A percentile compares a stretch with the other conserved stretches of the same genome.
Evolutionary conservation across 2,113 vertebrate species (phyloP).

Genomic region (Cyphomyrus discorhynchus): DNA sequence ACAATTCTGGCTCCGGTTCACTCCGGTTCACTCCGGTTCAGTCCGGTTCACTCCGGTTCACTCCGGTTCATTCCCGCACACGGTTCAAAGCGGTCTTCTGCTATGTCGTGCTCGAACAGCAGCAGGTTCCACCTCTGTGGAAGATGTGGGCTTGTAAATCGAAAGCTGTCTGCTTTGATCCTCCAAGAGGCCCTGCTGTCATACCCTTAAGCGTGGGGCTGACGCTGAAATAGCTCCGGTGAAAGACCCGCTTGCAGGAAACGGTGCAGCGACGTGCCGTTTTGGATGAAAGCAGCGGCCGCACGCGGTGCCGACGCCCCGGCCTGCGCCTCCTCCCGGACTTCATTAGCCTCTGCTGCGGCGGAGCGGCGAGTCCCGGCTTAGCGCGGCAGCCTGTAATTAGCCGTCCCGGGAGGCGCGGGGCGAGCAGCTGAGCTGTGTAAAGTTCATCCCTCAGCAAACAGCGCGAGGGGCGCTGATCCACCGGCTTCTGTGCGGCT

Average conservation of each 20-base stretch:
- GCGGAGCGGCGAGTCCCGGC: neutral
- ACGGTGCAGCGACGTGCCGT: neutral
- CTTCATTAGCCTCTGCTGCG: conserved; percentile 23
- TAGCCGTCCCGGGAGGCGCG: neutral
- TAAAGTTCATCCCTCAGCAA: conserved; percentile 32
- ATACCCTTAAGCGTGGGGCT: neutral
- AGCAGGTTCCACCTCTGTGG: neutral
- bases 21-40: neutral
- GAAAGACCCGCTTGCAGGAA: neutral
- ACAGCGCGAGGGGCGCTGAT: conserved; percentile 6
- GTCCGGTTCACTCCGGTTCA: neutral
- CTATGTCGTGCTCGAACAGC: neutral
- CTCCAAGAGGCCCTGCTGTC: neutral
- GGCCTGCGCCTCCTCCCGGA: conserved; percentile 17
- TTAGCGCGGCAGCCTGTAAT: conserved; percentile 21
- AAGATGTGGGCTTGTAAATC: neutral
- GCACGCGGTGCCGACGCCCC: neutral
- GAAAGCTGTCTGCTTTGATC: neutral
- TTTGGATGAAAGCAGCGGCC: neutral
- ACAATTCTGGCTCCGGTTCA: neutral
- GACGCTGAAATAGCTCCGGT: neutral
- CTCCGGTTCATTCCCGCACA: neutral
- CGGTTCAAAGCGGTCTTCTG: neutral
- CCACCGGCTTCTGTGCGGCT: neutral
- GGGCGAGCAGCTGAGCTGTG: conserved; percentile 24